phyloP scores from a whole-genome alignment of 2,113 vertebrate genomes.

The Elephantulus edwardii region DNA sequence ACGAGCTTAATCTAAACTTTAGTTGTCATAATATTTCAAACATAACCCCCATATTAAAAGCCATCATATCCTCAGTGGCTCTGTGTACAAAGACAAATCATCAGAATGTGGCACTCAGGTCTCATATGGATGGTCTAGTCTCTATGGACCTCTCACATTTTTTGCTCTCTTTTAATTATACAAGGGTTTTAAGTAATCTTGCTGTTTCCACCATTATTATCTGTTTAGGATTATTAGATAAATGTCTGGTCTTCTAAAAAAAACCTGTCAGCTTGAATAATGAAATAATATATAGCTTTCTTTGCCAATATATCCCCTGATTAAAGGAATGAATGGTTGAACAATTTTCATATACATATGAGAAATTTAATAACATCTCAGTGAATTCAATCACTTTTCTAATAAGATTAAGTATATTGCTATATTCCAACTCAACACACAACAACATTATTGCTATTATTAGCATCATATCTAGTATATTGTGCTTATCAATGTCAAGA shows the following conservation, averaged over 20 bases:
- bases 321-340: conserved; percentile 23
- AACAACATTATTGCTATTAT: no score
- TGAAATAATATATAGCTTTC: not conserved
- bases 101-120: not conserved
- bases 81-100: not conserved
- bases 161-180: not conserved
- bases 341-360: not conserved
- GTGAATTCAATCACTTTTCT: conserved; percentile 36
- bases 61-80: not conserved
- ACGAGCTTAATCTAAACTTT: conserved; percentile 25
- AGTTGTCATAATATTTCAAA: not conserved
- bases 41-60: not conserved
- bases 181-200: no score
- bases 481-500: no score
- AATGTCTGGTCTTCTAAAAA: not conserved
- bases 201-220: no score
- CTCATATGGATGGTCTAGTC: not conserved
- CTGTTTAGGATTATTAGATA: no score
- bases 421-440: no score
- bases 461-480: conserved; percentile 1
- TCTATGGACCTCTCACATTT: not conserved
- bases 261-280: not conserved
- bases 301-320: conserved; percentile 30
- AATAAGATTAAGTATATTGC: no score
- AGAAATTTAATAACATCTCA: conserved; percentile 28